Evolutionary conservation across 2,888 invertebrate species (phyloP).

Genomic region (Drosophila pseudotalamancana): DNA sequence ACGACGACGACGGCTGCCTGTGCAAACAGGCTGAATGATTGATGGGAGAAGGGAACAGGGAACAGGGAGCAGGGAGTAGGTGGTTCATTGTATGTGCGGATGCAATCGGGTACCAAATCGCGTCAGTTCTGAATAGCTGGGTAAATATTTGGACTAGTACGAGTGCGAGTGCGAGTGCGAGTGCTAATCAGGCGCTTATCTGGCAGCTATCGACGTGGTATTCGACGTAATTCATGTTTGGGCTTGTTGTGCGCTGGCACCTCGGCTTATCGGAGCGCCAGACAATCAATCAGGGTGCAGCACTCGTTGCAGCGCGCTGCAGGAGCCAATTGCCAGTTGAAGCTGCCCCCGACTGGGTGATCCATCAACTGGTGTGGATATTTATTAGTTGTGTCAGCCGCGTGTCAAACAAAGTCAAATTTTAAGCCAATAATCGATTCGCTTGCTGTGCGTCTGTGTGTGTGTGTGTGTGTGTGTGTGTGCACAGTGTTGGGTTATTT

Average conservation of each 20-base stretch:
- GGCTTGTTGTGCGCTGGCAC: constrained; percentile 5
- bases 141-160: constrained; percentile 66
- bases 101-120: constrained; percentile 38
- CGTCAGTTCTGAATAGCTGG: constrained; percentile 73
- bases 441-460: not conserved
- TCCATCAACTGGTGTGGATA: constrained; percentile 53
- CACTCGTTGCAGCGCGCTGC: not conserved
- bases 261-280: constrained; percentile 51
- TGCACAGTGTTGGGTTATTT: constrained; percentile 8
- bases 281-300: constrained; percentile 62
- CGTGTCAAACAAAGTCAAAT: constrained; percentile 71
- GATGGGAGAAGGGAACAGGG: constrained; percentile 50
- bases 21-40: constrained; percentile 68
- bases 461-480: not conserved
- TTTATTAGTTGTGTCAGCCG: constrained; percentile 76
- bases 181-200: constrained; percentile 77
- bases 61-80: not conserved
- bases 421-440: constrained; percentile 66
- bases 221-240: constrained; percentile 59
- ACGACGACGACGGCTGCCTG: constrained; percentile 22
- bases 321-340: constrained; percentile 12
- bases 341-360: constrained; percentile 26
- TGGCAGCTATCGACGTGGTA: constrained; percentile 41
- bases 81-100: not conserved
- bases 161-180: constrained; percentile 26